These are phyloP conservation scores for Hydrolagus colliei DNA, from an alignment of 2,797 vertebrate species.

Conservation along the genomic window DNA sequence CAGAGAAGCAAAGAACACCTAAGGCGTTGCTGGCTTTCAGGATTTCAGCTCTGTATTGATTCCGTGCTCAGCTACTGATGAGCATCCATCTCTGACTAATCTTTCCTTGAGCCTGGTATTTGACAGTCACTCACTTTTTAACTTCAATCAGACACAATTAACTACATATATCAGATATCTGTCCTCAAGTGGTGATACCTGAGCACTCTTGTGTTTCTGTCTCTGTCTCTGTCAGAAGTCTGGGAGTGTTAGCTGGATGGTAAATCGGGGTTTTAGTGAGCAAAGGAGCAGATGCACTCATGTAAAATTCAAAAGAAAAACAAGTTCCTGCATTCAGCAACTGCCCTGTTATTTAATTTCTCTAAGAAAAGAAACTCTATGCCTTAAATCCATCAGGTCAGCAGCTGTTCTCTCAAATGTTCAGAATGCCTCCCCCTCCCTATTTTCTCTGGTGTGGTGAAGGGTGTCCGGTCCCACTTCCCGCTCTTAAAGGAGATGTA, in stretches of 20 bases:
- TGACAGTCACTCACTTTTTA: constrained; percentile 36
- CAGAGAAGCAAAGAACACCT: constrained; percentile 39
- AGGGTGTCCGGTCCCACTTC: not conserved
- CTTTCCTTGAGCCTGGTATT: constrained; percentile 5
- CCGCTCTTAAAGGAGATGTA: too few relatives aligned
- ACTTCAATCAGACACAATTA: constrained; percentile 39
- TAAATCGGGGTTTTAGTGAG: constrained; percentile 58
- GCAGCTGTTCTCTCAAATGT: not conserved
- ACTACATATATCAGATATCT: constrained; percentile 43
- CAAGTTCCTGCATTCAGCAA: constrained; percentile 57
- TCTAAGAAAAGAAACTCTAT: constrained; percentile 32
- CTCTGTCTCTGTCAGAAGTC: constrained; percentile 52
- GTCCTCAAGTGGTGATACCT: constrained; percentile 46
- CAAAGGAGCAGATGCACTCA: constrained; percentile 70
- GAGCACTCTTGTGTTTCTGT: constrained; percentile 50
- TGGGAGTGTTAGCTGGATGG: constrained; percentile 59
- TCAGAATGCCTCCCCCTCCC: not conserved
- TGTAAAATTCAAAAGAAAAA: constrained; percentile 67
- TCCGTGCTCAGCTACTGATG: constrained; percentile 25
- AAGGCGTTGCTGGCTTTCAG: constrained; percentile 37
- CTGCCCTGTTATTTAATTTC: constrained; percentile 61
- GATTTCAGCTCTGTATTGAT: not conserved
- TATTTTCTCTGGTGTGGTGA: not conserved
- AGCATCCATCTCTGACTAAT: constrained; percentile 6
- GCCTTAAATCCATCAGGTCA: not conserved